Evolutionary conservation across 2,888 invertebrate genomes (phyloP).

Genomic region (Fabriciana adippe): DNA sequence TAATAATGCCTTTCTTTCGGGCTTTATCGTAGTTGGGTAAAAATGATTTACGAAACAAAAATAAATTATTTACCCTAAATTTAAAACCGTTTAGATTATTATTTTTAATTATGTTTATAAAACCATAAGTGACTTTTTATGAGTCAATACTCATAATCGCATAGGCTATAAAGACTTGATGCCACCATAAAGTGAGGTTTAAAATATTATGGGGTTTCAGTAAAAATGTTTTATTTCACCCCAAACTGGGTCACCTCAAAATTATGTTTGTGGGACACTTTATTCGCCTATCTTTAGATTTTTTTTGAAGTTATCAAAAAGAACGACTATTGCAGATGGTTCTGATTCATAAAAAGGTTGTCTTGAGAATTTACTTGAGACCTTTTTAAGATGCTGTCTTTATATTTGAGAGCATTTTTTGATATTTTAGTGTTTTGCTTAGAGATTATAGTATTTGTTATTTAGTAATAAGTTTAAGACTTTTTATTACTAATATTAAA

Average conservation of each 20-base stretch:
- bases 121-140: conserved; percentile 40
- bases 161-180: conserved; percentile 42
- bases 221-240: conserved; percentile 41
- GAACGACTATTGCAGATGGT: conserved; percentile 12
- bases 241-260: conserved; percentile 40
- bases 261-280: conserved; percentile 25
- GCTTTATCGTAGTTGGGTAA: background rate
- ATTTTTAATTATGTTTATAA: conserved; percentile 18
- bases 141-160: conserved; percentile 36
- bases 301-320: conserved; percentile 16
- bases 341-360: too few species aligned
- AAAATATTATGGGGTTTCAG: conserved; percentile 40
- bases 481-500: too few species aligned
- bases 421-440: too few species aligned
- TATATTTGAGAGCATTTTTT: too few species aligned
- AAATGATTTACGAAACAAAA: background rate
- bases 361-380: background rate
- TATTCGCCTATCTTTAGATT: conserved; percentile 11
- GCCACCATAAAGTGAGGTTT: conserved; percentile 41
- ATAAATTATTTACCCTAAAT: background rate
- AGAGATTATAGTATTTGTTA: too few species aligned
- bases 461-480: too few species aligned
- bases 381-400: too few species aligned
- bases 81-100: background rate
- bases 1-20: too few species aligned